These are phyloP conservation scores for Amblyjoppa proteus DNA, from an alignment of 2,888 invertebrate species.

Conservation along the genomic window DNA sequence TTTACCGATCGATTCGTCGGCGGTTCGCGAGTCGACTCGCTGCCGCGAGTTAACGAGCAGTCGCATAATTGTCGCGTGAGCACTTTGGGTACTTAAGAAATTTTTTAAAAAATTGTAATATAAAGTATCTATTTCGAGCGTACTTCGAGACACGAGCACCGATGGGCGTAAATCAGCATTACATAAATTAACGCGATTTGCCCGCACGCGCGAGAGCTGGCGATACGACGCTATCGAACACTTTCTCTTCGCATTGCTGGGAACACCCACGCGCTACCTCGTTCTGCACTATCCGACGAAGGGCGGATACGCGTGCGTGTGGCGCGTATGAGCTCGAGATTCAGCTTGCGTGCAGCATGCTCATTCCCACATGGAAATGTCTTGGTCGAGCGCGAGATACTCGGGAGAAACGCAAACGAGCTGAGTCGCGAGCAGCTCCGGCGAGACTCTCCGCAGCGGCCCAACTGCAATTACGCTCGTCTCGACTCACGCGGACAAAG, in stretches of 20 bases:
- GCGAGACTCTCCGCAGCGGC: constrained; percentile 12
- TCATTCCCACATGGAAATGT: constrained; percentile 11
- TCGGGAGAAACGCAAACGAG: constrained; percentile 42
- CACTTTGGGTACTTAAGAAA: constrained; percentile 1
- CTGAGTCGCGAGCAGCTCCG: constrained; percentile 13
- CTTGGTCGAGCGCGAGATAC: constrained; percentile 22
- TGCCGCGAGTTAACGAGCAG: constrained; percentile 39
- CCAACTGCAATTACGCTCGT: constrained; percentile 56
- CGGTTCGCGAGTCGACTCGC: constrained; percentile 27
- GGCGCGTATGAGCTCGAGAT: not conserved
- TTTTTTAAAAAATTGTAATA: not conserved
- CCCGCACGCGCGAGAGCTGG: constrained; percentile 60
- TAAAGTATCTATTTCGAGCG: not conserved
- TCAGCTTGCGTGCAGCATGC: constrained; percentile 29
- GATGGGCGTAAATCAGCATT: constrained; percentile 78
- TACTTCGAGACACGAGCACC: constrained; percentile 16
- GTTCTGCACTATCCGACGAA: constrained; percentile 28
- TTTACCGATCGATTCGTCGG: constrained; percentile 55
- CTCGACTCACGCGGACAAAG: constrained; percentile 56
- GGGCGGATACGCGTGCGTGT: not conserved
- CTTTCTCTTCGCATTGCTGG: constrained; percentile 77
- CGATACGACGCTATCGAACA: constrained; percentile 62
- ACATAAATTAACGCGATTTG: constrained; percentile 78
- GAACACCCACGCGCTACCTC: constrained; percentile 74
- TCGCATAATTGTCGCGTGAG: constrained; percentile 22